Conservation (phyloP, 2,888 invertebrate species). For the Ochropacha duplaris region DNA sequence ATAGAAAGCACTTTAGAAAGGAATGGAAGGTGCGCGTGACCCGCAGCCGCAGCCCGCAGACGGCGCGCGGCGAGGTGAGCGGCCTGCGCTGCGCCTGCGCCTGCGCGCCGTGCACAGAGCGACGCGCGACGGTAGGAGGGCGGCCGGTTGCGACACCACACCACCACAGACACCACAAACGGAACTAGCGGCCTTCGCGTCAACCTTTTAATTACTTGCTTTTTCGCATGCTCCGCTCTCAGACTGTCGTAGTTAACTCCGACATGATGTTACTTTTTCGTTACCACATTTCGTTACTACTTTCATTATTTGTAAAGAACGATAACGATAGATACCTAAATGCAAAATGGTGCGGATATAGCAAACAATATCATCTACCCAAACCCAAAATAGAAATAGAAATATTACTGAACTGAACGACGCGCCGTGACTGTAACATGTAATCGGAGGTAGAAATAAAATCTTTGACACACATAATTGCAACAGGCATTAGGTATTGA, state of each 20-base stretch:
- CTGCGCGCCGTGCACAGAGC: conserved; percentile 10
- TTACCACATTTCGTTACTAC: conserved; percentile 8
- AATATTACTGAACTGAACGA: too few species aligned
- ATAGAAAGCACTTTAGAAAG: conserved; percentile 82
- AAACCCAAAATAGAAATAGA: too few species aligned
- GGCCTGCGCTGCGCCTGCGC: conserved; percentile 58
- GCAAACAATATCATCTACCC: too few species aligned
- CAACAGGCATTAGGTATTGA: conserved; percentile 28
- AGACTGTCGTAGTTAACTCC: conserved; percentile 9
- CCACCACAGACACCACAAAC: too few species aligned
- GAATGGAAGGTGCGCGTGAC: conserved; percentile 79
- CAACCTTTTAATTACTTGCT: conserved; percentile 73
- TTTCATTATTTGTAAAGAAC: not conserved
- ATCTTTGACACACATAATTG: conserved; percentile 24
- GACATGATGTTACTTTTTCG: conserved; percentile 14
- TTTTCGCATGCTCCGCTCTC: conserved; percentile 54
- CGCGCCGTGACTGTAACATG: too few species aligned
- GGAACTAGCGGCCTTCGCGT: conserved; percentile 75
- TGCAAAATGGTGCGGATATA: not conserved
- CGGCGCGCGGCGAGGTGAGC: conserved; percentile 69
- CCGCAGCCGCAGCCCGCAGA: too few species aligned
- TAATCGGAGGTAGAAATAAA: conserved; percentile 21
- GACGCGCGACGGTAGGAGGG: conserved; percentile 23
- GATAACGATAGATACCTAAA: too few species aligned
- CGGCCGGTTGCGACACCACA: conserved; percentile 65